Base-by-base conservation (phyloP, 2,888 invertebrate species). In the Lamellibrachia columna region DNA sequence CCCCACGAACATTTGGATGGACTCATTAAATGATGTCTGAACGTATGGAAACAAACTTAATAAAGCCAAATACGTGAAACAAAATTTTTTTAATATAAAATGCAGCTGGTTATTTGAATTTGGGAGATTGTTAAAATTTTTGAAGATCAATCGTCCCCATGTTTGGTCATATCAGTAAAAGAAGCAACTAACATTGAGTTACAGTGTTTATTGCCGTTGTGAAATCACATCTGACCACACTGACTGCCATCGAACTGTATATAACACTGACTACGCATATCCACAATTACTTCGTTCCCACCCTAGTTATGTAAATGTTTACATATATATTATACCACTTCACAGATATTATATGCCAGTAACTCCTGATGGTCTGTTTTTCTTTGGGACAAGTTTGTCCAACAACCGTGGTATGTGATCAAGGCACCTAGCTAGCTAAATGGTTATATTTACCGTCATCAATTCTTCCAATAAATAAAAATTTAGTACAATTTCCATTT, bases 291-390 rank as follows among this genome's bases (percentile, higher is more conserved):
- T 75, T n/a, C 22, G 15, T 22, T 75, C 75, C 75, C 75, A 75
- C 75, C 6, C 22, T 75, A 75, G 75, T 75, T 75, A 15, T 75
- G 75, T 3, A 75, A 55, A 75, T n/a, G 75, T n/a, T 22, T 75
- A 40, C 75, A 75, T n/a, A 75, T 75, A 75, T 75, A 75, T 75
- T 75, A 75, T 75, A 75, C n/a, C 75, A 75, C 75, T 75, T 75
- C n/a, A 75, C 75, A 22, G 6, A 75, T 75, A 75, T 75, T 75
- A 75, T 75, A 75, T n/a, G 22, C 15, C 75, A 40, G 40, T 40
- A 40, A 40, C 40, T 40, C 40, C 40, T 15, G 58, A 58, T 0
- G 58, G 15, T 11, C 58, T 58, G 7, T 58, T n/a, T 75, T 75
- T 22, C 75, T 75, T 22, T 75, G 75, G 75, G n/a, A 75, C 75